These are phyloP conservation scores for Thalassarche chlororhynchos DNA, from an alignment of 2,113 vertebrate genomes.

Conservation along the genomic window DNA sequence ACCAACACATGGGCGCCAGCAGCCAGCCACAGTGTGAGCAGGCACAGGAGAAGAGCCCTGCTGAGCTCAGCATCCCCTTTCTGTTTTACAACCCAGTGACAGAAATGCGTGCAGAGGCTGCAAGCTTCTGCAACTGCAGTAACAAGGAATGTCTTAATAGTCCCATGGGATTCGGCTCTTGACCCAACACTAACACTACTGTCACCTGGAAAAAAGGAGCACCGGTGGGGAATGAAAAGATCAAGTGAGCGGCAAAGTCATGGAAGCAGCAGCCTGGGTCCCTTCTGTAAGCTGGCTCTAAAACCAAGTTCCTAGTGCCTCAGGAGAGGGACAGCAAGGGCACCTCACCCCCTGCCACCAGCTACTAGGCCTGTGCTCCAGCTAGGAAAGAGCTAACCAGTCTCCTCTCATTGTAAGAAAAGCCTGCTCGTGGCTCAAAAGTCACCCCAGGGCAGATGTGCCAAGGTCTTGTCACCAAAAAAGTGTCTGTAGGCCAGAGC, in stretches of 20 bases:
- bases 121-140: neutral
- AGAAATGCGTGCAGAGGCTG: neutral
- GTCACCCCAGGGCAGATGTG: neutral
- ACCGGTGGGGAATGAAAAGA: neutral
- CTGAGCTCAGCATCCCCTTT: neutral
- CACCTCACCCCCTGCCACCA: neutral
- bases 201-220: neutral
- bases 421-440: neutral
- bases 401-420: accelerated
- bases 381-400: neutral
- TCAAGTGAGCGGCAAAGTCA: neutral
- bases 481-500: accelerated
- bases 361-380: neutral
- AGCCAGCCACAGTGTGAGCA: neutral
- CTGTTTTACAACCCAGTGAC: neutral
- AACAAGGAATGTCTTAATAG: accelerated
- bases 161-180: neutral
- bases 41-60: neutral
- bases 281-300: neutral
- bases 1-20: accelerated
- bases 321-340: neutral
- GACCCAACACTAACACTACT: neutral
- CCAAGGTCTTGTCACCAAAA: neutral
- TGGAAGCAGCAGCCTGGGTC: neutral
- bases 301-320: neutral